Evolutionary conservation across 2,888 invertebrate species (phyloP), one percentile per base, ranked within the genome.

Genomic region (Patella ulyssiponensis): DNA sequence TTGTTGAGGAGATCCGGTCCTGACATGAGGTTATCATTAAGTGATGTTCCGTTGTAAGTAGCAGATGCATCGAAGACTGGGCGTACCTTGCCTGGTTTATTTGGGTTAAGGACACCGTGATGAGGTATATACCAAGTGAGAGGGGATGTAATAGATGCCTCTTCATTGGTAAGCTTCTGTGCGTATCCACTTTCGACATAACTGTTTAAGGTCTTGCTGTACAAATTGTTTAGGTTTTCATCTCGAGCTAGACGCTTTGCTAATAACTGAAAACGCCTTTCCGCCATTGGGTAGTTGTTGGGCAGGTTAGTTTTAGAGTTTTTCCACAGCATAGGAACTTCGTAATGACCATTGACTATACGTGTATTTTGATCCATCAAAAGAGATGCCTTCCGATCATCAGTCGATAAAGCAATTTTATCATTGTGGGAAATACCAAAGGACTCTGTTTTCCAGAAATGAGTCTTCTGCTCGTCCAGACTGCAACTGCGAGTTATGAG

Each of bases 31-130:
- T 56, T 56, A 56, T 79, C 74, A 58, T 79, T 79, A 1, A 79
- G 58, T 12, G 76, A 76, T 20, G 73, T 74, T 54, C 79, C 76
- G 23, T 77, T 73, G 70, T 73, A 71, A 20, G n/a, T 73, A 12
- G 77, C 52, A 56, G 58, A 17, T 54, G 76, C 75, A 69, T 78
- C 75, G 71, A 78, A 78, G 12, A 78, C 73, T 17, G 75, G 52
- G 33, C 75, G 20, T 58, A 75, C 53, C 20, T 78, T 78, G 12
- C 64, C 70, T 15, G 56, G 56, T 15, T 75, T 75, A 20, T 76
- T 78, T 44, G 75, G 75, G 12, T 71, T 69, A 11, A 71, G 1
- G 17, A 56, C 56, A 56, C 56, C 70, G n/a, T 70, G 70, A 3
- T 70, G 70, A 33, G 44, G 72, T 72, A 51, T 44, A 44, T 74